Percentiles rank a stretch among this genome's conserved stretches.
phyloP scores from a whole-genome alignment of 2,113 vertebrate species.

The Numenius arquata region DNA sequence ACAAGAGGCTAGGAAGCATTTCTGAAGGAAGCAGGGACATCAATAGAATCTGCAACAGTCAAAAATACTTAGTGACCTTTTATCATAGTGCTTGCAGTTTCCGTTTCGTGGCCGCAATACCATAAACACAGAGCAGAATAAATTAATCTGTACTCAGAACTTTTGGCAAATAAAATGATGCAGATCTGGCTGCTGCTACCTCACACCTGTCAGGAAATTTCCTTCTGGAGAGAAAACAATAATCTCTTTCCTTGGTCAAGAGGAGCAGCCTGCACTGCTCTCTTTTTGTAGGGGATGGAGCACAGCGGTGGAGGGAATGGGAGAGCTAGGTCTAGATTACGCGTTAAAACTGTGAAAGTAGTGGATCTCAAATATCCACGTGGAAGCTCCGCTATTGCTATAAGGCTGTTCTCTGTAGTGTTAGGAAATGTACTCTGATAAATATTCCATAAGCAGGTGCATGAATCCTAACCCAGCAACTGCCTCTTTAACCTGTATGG shows the following conservation, averaged over 20 bases:
- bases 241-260: background rate
- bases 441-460: background rate
- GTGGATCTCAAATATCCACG: background rate
- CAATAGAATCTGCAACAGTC: background rate
- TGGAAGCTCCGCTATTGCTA: background rate
- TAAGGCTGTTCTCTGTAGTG: background rate
- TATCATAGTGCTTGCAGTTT: background rate
- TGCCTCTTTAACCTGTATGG: background rate
- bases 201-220: background rate
- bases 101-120: background rate
- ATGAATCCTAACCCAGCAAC: background rate
- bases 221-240: background rate
- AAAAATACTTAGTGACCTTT: background rate
- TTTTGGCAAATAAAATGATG: background rate
- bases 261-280: background rate
- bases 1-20: background rate
- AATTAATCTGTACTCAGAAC: background rate
- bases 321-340: background rate
- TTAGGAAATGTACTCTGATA: background rate
- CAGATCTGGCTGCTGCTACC: background rate
- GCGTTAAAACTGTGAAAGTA: background rate
- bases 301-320: background rate
- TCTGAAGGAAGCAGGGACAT: background rate
- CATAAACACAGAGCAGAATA: background rate
- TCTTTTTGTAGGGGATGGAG: background rate